Evolutionary conservation across 2,113 vertebrate species (phyloP).

Genomic region (Phoenicopterus ruber): DNA sequence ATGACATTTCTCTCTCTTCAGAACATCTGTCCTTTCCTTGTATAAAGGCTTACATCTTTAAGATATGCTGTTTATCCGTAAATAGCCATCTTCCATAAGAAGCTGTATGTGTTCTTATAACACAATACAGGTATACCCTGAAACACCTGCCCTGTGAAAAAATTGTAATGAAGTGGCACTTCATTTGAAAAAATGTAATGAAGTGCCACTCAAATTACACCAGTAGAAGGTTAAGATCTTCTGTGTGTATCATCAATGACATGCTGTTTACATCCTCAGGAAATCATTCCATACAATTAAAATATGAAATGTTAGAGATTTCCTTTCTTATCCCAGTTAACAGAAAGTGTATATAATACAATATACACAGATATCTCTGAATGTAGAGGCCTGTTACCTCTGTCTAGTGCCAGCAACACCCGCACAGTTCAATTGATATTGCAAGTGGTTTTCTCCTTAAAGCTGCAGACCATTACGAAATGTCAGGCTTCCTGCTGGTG

Average conservation of each 20-base stretch:
- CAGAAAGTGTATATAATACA: background rate
- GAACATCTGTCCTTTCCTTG: background rate
- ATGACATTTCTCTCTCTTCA: background rate
- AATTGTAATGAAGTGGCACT: background rate
- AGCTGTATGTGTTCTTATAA: background rate
- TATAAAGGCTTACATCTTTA: background rate
- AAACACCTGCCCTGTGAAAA: background rate
- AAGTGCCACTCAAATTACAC: background rate
- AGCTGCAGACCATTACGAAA: background rate
- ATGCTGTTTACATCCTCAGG: background rate
- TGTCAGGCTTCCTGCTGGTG: slow-evolving; percentile 12
- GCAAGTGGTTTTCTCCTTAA: background rate
- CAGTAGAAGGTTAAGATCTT: background rate
- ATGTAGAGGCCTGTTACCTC: background rate
- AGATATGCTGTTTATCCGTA: background rate
- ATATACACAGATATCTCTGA: background rate
- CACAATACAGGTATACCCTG: background rate
- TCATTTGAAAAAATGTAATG: background rate
- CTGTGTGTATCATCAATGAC: background rate
- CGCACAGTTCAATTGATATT: background rate
- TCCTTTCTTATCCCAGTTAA: background rate
- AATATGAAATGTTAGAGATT: background rate
- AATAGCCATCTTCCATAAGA: background rate
- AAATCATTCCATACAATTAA: background rate
- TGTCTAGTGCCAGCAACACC: background rate